These are phyloP conservation scores for Mesorhabditis spiculigera DNA, from an alignment of 2,888 invertebrate genomes.

Conservation along the genomic window DNA sequence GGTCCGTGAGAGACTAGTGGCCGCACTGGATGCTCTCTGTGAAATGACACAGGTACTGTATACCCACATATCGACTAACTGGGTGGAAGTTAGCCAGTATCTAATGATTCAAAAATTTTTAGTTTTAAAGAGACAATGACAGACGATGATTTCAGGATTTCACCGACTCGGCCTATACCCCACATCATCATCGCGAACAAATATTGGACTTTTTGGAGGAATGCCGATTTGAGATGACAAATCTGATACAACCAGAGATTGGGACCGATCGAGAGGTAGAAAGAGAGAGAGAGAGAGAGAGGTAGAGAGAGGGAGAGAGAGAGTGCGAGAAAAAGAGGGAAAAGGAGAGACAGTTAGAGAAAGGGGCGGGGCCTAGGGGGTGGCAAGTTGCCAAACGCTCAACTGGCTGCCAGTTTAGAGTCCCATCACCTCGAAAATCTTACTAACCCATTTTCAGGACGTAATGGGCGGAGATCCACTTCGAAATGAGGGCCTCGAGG, in stretches of 20 bases:
- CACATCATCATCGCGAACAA: conserved; percentile 90
- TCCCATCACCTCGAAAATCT: no score
- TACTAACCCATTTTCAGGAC: conserved; percentile 13
- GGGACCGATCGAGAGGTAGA: neutral
- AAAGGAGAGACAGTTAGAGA: neutral
- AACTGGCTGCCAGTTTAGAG: no score
- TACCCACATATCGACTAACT: neutral
- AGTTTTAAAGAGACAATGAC: neutral
- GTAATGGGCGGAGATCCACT: conserved; percentile 25
- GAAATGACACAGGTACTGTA: conserved; percentile 83
- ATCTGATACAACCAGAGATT: conserved; percentile 70
- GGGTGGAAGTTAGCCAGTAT: neutral
- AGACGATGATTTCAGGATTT: conserved; percentile 26
- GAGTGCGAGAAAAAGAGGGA: neutral
- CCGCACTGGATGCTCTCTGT: conserved; percentile 82
- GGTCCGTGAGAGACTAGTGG: conserved; percentile 75
- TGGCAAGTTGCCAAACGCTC: no score
- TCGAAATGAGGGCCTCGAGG: conserved; percentile 45
- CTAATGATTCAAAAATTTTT: neutral
- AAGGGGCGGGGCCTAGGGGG: no score
- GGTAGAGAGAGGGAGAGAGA: neutral
- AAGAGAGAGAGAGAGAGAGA: neutral
- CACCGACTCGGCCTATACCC: conserved; percentile 90
- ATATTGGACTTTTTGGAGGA: conserved; percentile 82
- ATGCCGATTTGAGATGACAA: conserved; percentile 82